Evolutionary conservation across 2,113 vertebrate species (phyloP).

Genomic region (Tachuris rubrigastra): DNA sequence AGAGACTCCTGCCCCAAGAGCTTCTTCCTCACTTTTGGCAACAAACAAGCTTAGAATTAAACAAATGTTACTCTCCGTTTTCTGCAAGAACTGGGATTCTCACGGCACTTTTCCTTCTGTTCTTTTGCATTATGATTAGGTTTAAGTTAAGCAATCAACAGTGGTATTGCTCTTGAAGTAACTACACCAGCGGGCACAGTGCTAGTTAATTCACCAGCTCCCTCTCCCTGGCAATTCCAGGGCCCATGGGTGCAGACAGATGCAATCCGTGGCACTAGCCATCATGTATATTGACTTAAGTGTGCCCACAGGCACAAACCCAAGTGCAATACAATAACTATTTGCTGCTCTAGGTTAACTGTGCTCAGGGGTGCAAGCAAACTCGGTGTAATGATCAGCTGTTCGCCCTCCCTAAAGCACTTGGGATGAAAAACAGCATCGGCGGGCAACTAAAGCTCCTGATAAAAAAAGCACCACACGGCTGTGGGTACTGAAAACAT

Average conservation of each 20-base stretch:
- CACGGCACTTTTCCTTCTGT: conserved; percentile 18
- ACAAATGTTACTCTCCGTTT: neutral
- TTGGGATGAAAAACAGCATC: conserved; percentile 44
- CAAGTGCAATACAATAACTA: conserved; percentile 68
- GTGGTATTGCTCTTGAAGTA: conserved; percentile 66
- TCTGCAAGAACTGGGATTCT: neutral
- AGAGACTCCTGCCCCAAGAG: neutral
- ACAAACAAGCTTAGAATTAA: neutral
- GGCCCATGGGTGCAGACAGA: conserved; percentile 70
- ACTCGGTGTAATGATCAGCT: conserved; percentile 66
- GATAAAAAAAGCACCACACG: neutral
- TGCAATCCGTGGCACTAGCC: conserved; percentile 25
- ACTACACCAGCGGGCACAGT: conserved; percentile 55
- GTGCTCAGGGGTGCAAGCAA: conserved; percentile 70
- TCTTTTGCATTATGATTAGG: conserved; percentile 62
- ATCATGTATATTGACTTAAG: conserved; percentile 63
- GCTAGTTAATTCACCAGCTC: conserved; percentile 68
- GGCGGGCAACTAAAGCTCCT: conserved; percentile 47
- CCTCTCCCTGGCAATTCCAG: conserved; percentile 32
- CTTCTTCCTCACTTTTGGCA: neutral
- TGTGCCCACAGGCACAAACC: conserved; percentile 67
- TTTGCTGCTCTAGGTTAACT: conserved; percentile 78
- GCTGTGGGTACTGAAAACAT: neutral
- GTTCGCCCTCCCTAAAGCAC: conserved; percentile 47
- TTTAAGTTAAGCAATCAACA: conserved; percentile 69